phyloP scores from a whole-genome alignment of 2,113 vertebrate species.

The Chlorodrepanis virens region DNA sequence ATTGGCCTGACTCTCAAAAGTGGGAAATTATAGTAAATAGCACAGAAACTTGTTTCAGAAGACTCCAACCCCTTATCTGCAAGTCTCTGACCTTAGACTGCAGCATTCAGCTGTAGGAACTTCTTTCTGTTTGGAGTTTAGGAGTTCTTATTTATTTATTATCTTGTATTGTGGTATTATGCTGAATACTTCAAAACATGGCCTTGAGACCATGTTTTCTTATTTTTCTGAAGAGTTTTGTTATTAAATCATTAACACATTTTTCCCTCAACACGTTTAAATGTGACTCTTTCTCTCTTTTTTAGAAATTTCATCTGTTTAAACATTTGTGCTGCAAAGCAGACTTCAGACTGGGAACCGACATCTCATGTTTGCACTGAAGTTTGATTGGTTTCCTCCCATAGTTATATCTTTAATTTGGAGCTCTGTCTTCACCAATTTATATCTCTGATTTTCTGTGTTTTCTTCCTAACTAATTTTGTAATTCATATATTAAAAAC shows the following conservation, averaged over 20 bases:
- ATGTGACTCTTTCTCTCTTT: background rate
- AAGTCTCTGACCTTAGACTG: background rate
- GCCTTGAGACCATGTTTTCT: background rate
- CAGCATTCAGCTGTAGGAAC: background rate
- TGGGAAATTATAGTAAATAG: background rate
- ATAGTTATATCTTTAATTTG: background rate
- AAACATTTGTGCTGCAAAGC: constrained; percentile 10
- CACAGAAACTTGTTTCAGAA: background rate
- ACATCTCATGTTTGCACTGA: background rate
- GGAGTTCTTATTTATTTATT: background rate
- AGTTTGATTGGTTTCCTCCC: background rate
- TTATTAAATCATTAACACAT: background rate
- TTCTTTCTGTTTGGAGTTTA: background rate
- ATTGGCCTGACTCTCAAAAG: background rate
- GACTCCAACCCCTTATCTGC: background rate
- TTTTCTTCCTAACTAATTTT: background rate
- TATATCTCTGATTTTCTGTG: background rate
- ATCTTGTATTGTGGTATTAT: background rate
- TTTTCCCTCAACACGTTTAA: background rate
- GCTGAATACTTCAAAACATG: background rate
- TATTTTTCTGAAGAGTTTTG: background rate
- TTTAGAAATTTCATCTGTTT: constrained; percentile 1
- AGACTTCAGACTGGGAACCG: background rate
- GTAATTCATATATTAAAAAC: background rate
- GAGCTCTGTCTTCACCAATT: background rate